A percentile compares a stretch with the other conserved stretches of the same genome.
These are phyloP conservation scores for Abrostola tripartita DNA, from an alignment of 2,888 invertebrate genomes.

Conservation along the genomic window DNA sequence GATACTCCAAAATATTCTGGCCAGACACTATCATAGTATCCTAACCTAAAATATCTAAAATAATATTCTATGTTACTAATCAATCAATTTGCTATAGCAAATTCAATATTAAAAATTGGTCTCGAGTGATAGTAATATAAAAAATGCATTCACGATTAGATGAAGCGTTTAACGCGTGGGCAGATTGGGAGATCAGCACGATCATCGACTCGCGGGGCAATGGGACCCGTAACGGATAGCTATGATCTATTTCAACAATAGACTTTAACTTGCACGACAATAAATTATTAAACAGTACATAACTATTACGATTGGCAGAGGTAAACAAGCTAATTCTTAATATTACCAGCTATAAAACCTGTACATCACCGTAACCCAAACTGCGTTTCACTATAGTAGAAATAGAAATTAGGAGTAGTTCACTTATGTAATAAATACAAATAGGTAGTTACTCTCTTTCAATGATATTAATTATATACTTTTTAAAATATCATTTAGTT, in stretches of 20 bases:
- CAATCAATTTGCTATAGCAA: slow-evolving; percentile 85
- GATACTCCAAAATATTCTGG: slow-evolving; percentile 88
- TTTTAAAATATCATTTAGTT: slow-evolving; percentile 88
- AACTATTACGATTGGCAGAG: slow-evolving; percentile 88
- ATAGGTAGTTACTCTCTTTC: slow-evolving; percentile 87
- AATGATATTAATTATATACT: slow-evolving; percentile 84
- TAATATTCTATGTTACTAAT: slow-evolving; percentile 86
- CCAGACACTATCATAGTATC: slow-evolving; percentile 88
- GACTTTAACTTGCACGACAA: slow-evolving; percentile 85
- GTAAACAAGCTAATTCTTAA: slow-evolving; percentile 87
- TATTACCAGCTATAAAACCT: slow-evolving; percentile 88
- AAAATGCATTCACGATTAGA: slow-evolving; percentile 83
- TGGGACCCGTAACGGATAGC: slow-evolving; percentile 81
- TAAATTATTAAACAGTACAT: slow-evolving; percentile 87
- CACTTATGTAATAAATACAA: slow-evolving; percentile 84
- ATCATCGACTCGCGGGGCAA: slow-evolving; percentile 56
- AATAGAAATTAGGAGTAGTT: slow-evolving; percentile 81
- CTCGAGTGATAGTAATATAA: slow-evolving; percentile 84
- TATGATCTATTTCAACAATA: slow-evolving; percentile 87
- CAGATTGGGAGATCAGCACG: slow-evolving; percentile 56
- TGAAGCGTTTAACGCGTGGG: slow-evolving; percentile 72
- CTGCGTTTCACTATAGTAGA: slow-evolving; percentile 79
- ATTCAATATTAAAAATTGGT: slow-evolving; percentile 86
- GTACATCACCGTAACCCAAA: slow-evolving; percentile 88
- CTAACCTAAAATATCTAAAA: slow-evolving; percentile 88